Base-by-base conservation (phyloP, 2,113 vertebrate genomes). In the Trematomus loennbergii region DNA sequence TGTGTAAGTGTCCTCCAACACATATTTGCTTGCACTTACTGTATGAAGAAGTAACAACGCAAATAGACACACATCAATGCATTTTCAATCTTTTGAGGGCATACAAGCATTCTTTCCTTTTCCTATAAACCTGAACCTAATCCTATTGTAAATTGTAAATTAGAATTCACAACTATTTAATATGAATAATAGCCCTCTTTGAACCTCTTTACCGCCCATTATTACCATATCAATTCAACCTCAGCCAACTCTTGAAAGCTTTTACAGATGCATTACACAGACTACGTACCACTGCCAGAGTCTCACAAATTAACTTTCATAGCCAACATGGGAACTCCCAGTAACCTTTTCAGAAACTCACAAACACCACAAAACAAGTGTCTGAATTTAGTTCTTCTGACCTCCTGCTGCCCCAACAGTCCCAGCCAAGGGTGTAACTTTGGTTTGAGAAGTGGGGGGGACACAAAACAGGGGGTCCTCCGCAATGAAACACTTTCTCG, bases 1-100 rank as follows among this genome's bases (percentile, higher is more conserved):
- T 29, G 67, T 62, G 57, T 52, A 15, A 53, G 64, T 60, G 43
- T 76, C 18, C 49, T 58, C 54, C 6, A 9, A 58, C 73, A 40
- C 45, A 49, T 6, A 22, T 46, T 43, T 67, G 65, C 7, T 61
- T 5, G 0, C 3, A 43, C 46, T 75, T 13, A n/a, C n/a, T n/a
- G n/a, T n/a, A 25, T 55, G 59, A 74, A 69, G 52, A n/a, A 57
- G 22, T 22, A 43, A 43, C 62, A 25, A 55, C 13, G 12, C 11
- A 68, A 40, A 40, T n/a, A 57, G 33, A 73, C 20, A 25, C 46
- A 48, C 58, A 54, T 54, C 46, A 60, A 1, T 64, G 2, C 22
- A 46, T 36, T 5, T 40, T 70, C 17, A 40, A 22, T 36, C 33
- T 18, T 59, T 9, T 43, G 49, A 46, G 17, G 48, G 22, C 12